Conservation (phyloP, 2,888 invertebrate genomes). For the Parasteatoda lunata region DNA sequence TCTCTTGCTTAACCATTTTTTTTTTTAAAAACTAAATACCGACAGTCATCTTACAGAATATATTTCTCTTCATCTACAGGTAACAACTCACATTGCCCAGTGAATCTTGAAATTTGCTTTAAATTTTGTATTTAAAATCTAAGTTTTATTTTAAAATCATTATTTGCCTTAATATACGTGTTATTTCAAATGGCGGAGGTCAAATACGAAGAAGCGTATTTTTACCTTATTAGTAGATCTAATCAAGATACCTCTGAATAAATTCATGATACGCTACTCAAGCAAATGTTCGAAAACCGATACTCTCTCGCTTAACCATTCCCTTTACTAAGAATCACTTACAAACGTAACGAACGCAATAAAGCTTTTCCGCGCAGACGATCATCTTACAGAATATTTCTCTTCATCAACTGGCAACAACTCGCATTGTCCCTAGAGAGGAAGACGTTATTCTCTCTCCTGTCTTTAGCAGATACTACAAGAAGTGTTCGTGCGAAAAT, state of each 20-base stretch:
- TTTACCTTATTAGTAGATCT: too few species aligned
- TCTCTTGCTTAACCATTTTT: neutral
- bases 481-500: neutral
- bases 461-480: neutral
- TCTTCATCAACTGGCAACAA: neutral
- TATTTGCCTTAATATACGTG: too few species aligned
- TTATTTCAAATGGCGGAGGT: too few species aligned
- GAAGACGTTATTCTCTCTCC: neutral
- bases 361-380: too few species aligned
- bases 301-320: neutral
- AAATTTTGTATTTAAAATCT: too few species aligned
- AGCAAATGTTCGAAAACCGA: neutral
- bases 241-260: neutral
- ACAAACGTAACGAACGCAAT: too few species aligned
- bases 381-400: neutral
- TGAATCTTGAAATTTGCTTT: too few species aligned
- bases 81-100: neutral
- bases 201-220: too few species aligned
- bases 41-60: too few species aligned
- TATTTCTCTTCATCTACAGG: neutral
- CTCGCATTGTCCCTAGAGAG: neutral
- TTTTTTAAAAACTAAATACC: too few species aligned
- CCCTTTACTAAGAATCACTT: neutral
- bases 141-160: too few species aligned
- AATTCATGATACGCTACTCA: neutral